A percentile compares a stretch with the other conserved stretches of the same genome.
These are phyloP conservation scores for Cossypha niveicapilla DNA, from an alignment of 2,797 vertebrate species.

Conservation along the genomic window DNA sequence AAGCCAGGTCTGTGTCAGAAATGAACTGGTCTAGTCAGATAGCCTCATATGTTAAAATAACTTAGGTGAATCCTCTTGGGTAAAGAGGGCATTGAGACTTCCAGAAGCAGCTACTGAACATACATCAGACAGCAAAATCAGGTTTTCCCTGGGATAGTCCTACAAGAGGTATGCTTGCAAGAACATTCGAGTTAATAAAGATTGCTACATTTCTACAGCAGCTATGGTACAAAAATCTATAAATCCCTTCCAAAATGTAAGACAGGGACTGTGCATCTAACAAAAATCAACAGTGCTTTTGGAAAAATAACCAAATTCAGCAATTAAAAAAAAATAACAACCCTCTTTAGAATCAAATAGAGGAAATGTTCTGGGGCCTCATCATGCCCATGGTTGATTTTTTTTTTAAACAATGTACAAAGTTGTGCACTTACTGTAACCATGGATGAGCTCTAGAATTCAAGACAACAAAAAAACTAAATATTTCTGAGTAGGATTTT, in stretches of 20 bases:
- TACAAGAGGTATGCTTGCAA: background rate
- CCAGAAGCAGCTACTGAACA: background rate
- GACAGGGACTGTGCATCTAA: background rate
- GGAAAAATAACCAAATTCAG: background rate
- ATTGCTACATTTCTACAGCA: background rate
- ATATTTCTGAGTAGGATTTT: conserved; percentile 6
- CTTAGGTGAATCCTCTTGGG: background rate
- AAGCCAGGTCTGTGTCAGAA: background rate
- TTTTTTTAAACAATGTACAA: background rate
- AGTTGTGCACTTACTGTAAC: background rate
- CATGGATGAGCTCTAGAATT: conserved; percentile 13
- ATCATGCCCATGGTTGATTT: background rate
- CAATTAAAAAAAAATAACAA: background rate
- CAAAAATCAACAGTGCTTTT: background rate
- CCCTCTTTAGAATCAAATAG: background rate
- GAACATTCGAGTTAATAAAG: background rate
- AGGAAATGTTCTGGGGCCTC: background rate
- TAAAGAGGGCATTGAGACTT: background rate
- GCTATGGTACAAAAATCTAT: background rate
- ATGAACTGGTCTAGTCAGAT: background rate
- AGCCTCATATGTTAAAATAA: background rate
- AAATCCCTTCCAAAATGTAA: background rate
- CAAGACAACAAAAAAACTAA: background rate
- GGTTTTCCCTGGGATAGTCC: background rate
- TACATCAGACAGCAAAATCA: background rate